Conservation (phyloP, 2,113 vertebrate genomes). For the Ictalurus furcatus region DNA sequence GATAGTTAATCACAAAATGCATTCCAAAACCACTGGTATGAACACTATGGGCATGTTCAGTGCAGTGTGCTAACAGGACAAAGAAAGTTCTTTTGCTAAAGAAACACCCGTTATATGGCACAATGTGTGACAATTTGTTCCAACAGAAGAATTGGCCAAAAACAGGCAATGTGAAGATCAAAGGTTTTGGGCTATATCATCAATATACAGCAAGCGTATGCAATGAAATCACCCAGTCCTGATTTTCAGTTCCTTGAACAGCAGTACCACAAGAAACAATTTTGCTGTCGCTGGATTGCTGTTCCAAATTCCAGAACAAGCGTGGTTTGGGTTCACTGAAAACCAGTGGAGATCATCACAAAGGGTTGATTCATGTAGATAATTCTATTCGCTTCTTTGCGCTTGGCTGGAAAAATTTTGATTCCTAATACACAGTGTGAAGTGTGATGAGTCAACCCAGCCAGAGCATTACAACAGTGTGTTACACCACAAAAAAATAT, state of each 20-base stretch:
- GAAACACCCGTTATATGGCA: background rate
- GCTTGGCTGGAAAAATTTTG: constrained; percentile 48
- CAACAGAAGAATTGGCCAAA: background rate
- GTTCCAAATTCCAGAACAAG: constrained; percentile 48
- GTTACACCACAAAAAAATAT: constrained; percentile 58
- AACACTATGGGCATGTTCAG: background rate
- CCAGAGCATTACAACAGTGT: constrained; percentile 56
- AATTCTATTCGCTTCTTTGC: constrained; percentile 57
- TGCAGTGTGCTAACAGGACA: background rate
- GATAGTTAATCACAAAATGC: constrained; percentile 28
- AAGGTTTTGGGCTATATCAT: background rate
- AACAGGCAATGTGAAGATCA: background rate
- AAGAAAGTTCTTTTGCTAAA: background rate
- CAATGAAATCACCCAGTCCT: constrained; percentile 20
- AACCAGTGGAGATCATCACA: constrained; percentile 52
- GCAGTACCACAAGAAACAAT: constrained; percentile 22
- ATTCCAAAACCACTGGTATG: background rate
- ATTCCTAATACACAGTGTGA: constrained; percentile 66
- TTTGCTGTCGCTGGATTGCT: constrained; percentile 18
- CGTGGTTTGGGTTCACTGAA: constrained; percentile 38
- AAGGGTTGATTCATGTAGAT: constrained; percentile 63
- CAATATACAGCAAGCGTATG: background rate
- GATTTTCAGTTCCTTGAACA: constrained; percentile 12
- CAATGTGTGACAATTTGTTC: background rate
- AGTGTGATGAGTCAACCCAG: constrained; percentile 63